Base-by-base conservation (phyloP, 2,888 invertebrate genomes). In the Nemotelus nigrinus region DNA sequence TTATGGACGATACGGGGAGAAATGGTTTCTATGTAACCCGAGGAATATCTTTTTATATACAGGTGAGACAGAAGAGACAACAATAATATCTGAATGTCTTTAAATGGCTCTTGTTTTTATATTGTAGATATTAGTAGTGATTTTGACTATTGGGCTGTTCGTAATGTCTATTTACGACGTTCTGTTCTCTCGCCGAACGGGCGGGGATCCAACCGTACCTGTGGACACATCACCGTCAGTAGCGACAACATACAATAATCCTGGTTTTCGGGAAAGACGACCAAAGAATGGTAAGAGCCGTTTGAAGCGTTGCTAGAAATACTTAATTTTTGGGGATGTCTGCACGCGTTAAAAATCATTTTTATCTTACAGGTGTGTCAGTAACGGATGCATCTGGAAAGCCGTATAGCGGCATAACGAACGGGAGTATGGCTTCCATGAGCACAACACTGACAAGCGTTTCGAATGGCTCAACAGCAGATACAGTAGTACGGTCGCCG, bases 351-450 rank as follows among this genome's bases (percentile, higher is more conserved):
- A 50, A 50, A 10, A n/a, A 25, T 58, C 25, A 25, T 39, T 2
- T 64, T 78, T 77, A 57, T 43, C 41, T 81, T 79, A 43, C 89
- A 91, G 93, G 90, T 82, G 92, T 96, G 83, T 94, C 96, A 64
- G 93, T 96, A 91, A 96, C 96, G 2, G 94, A 94, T 84, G 93
- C 95, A 25, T 95, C 95, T 53, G 95, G 94, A 25, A 94, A 94
- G 84, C 95, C 95, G 0, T 95, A 95, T 86, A 89, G 89, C 82
- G 88, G 89, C 58, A 90, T 90, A 82, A 90, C 91, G 63, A 88
- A 88, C 53, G 94, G 91, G 53, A 93, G 93, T 84, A 92, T 93
- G 81, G 92, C 90, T 2, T 93, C 93, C 0, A 92, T 93, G 90
- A 91, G 91, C 83, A 93, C 93, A 1, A 92, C 93, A 1, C 91